These are phyloP conservation scores for Phalacrocorax brasilianus DNA, from an alignment of 2,113 vertebrate genomes.

Conservation along the genomic window DNA sequence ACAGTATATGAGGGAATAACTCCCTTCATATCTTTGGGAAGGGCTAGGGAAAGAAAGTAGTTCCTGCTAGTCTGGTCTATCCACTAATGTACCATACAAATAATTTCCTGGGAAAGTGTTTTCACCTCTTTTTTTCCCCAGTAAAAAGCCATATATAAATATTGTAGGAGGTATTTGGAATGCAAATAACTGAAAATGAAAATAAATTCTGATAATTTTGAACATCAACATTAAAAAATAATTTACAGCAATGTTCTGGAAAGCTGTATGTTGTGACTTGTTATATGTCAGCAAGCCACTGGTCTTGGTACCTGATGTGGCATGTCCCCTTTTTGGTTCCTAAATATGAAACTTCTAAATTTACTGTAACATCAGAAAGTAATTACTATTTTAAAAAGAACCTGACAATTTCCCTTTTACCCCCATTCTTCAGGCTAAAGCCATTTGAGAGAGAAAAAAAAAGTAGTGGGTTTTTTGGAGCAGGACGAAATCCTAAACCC, in stretches of 20 bases:
- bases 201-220: neutral
- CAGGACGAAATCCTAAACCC: neutral
- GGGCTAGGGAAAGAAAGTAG: neutral
- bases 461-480: neutral
- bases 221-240: neutral
- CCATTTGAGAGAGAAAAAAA: neutral
- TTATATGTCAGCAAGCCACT: neutral
- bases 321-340: neutral
- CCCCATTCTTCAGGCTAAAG: neutral
- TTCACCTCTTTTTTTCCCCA: neutral
- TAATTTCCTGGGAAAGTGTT: neutral
- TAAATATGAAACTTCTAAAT: neutral
- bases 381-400: neutral
- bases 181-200: neutral
- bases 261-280: neutral
- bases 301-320: neutral
- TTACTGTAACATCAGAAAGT: neutral
- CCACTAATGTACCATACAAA: neutral
- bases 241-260: rapidly evolving
- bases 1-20: neutral
- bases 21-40: neutral
- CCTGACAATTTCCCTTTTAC: neutral
- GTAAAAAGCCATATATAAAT: neutral
- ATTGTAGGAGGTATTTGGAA: neutral
- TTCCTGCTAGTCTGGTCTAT: neutral